Evolutionary conservation across 2,797 vertebrate species (phyloP).

Genomic region (Thunnus albacares): DNA sequence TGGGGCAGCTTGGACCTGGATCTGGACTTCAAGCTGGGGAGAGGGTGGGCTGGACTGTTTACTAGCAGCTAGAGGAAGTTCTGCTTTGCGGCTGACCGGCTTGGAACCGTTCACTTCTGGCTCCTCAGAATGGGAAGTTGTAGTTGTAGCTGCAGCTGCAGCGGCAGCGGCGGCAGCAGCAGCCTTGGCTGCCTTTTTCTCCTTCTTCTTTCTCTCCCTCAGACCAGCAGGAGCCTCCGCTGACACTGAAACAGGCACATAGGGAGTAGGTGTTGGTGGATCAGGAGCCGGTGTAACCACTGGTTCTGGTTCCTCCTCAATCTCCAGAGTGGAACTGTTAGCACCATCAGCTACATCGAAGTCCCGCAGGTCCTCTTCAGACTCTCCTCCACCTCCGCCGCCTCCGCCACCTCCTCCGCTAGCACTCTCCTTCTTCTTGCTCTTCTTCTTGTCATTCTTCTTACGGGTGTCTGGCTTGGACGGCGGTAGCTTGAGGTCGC

Average conservation of each 20-base stretch:
- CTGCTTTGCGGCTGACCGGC: constrained; percentile 85
- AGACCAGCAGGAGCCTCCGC: constrained; percentile 81
- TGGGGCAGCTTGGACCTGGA: constrained; percentile 66
- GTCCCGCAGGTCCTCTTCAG: constrained; percentile 93
- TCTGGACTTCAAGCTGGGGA: constrained; percentile 69
- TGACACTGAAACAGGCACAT: constrained; percentile 61
- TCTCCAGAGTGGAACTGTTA: constrained; percentile 76
- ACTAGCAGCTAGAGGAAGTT: constrained; percentile 85
- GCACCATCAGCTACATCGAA: constrained; percentile 89
- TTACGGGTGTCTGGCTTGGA: constrained; percentile 91
- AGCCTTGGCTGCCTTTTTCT: constrained; percentile 91
- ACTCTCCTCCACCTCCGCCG: constrained; percentile 91
- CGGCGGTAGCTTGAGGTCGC: constrained; percentile 90
- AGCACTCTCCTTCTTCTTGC: constrained; percentile 94
- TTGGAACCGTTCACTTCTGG: constrained; percentile 91
- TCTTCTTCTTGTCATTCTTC: constrained; percentile 97
- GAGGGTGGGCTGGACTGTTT: constrained; percentile 89
- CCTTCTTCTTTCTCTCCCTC: constrained; percentile 95
- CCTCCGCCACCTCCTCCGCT: constrained; percentile 87
- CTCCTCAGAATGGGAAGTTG: constrained; percentile 60
- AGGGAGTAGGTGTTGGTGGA: constrained; percentile 60
- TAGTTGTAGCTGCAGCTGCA: constrained; percentile 7
- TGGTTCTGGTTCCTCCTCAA: constrained; percentile 83
- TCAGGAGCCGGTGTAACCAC: constrained; percentile 69
- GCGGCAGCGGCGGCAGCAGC: constrained; percentile 46